These are phyloP conservation scores for Actinostola sp. DNA, from an alignment of 92 coral and sea anemone species.

Conservation along the genomic window DNA sequence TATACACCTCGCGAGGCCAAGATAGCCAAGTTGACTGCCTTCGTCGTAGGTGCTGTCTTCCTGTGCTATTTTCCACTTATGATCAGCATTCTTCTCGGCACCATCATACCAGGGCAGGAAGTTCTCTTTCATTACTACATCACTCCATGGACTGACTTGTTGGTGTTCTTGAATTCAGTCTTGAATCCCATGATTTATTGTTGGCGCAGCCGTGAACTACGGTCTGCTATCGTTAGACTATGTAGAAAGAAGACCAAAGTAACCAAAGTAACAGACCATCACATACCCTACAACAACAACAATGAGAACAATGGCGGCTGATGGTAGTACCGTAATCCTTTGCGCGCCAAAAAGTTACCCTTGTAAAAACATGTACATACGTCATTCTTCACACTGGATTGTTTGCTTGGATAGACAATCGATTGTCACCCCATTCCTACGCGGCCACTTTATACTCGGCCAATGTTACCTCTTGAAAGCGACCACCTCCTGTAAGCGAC, in stretches of 20 bases:
- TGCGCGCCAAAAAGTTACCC: too few species aligned
- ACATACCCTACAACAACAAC: not conserved
- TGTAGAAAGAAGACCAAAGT: not conserved
- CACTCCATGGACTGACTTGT: slow-evolving; percentile 39
- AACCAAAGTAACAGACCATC: not conserved
- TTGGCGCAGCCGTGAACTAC: slow-evolving; percentile 61
- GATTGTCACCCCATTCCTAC: too few species aligned
- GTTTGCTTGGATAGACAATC: too few species aligned
- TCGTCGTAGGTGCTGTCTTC: slow-evolving; percentile 40
- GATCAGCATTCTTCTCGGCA: slow-evolving; percentile 4
- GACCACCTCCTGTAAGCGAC: too few species aligned
- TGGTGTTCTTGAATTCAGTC: slow-evolving; percentile 53
- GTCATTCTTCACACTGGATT: too few species aligned
- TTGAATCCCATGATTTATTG: slow-evolving; percentile 64
- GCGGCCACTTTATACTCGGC: too few species aligned
- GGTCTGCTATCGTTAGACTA: slow-evolving; percentile 34
- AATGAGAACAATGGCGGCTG: not conserved
- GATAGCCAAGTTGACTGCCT: slow-evolving; percentile 39
- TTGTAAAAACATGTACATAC: too few species aligned
- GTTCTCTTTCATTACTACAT: slow-evolving; percentile 22
- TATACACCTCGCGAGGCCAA: slow-evolving; percentile 44
- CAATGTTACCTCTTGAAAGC: too few species aligned
- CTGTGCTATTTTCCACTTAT: slow-evolving; percentile 40
- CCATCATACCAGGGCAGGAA: slow-evolving; percentile 3
- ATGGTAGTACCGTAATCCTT: too few species aligned